Evolutionary conservation across 2,113 vertebrate genomes (phyloP), one percentile per base, ranked within the genome.

Genomic region (Sisor rabdophorus): DNA sequence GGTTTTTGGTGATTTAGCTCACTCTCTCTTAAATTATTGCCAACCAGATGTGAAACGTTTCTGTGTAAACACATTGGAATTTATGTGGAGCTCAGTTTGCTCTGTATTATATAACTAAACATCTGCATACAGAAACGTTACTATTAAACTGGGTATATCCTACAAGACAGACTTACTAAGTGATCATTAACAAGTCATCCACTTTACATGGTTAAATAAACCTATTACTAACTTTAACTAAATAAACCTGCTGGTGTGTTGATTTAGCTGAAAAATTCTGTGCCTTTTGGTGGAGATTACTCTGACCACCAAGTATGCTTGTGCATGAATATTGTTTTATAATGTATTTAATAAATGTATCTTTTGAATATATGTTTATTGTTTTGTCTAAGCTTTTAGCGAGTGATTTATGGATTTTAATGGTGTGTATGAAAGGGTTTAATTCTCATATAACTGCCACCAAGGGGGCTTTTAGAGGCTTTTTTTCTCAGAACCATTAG

Each of bases 231-330:
- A n/a, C n/a, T n/a, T n/a, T n/a, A n/a, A n/a, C n/a, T n/a, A n/a
- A 50, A 10, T 16, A 68, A 50, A 11, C 16, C 2, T 26, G 8
- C 64, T 68, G 64, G 22, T 3, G 17, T 50, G 65, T 50, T 68
- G 44, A 68, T 50, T 68, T 48, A 50, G 16, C 65, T 68, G 48
- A 67, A 67, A 48, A 15, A n/a, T 48, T 68, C 26, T 2, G 44
- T 47, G 36, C 36, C n/a, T 8, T 36, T 36, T 36, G 44, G 15
- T 65, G 63, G 2, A 22, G 11, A 22, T n/a, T 63, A 17, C 60
- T 32, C 30, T 36, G 32, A 20, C 60, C 17, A 10, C 19, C 36
- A 11, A 44, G 11, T 19, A 11, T 6, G 19, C 30, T 11, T 13
- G 11, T 20, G 36, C 11, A n/a, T 3, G 4, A 20, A 36, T 6